Conservation (phyloP, 2,888 invertebrate species). For the Diogma glabrata region DNA sequence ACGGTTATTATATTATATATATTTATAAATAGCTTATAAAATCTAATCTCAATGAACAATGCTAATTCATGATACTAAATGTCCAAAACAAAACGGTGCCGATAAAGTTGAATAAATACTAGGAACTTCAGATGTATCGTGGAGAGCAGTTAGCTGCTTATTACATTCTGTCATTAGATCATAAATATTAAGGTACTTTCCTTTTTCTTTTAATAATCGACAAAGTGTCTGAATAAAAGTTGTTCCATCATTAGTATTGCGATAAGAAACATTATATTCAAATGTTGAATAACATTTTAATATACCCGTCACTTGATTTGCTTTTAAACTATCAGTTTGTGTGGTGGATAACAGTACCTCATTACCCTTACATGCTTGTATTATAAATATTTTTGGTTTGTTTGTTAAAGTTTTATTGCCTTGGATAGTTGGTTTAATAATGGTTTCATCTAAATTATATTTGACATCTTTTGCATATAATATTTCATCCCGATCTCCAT, state of each 20-base stretch:
- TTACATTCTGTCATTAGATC: slow-evolving; percentile 25
- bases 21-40: too few relatives aligned
- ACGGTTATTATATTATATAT: too few relatives aligned
- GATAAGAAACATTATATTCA: slow-evolving; percentile 32
- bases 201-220: slow-evolving; percentile 24
- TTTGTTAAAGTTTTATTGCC: background rate
- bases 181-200: slow-evolving; percentile 25
- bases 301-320: too few relatives aligned
- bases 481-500: background rate
- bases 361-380: background rate
- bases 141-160: background rate
- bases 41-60: too few relatives aligned
- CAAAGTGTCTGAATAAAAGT: slow-evolving; percentile 32
- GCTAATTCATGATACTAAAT: slow-evolving; percentile 24
- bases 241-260: slow-evolving; percentile 27
- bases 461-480: background rate
- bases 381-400: background rate
- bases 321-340: too few relatives aligned
- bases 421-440: background rate
- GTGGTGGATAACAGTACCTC: too few relatives aligned
- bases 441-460: background rate
- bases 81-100: slow-evolving; percentile 30
- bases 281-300: slow-evolving; percentile 34
- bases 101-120: slow-evolving; percentile 30
- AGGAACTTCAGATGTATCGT: slow-evolving; percentile 26